Evolutionary conservation across 2,797 vertebrate genomes (phyloP), one percentile per base, ranked within the genome.

Genomic region (Thunnus albacares): DNA sequence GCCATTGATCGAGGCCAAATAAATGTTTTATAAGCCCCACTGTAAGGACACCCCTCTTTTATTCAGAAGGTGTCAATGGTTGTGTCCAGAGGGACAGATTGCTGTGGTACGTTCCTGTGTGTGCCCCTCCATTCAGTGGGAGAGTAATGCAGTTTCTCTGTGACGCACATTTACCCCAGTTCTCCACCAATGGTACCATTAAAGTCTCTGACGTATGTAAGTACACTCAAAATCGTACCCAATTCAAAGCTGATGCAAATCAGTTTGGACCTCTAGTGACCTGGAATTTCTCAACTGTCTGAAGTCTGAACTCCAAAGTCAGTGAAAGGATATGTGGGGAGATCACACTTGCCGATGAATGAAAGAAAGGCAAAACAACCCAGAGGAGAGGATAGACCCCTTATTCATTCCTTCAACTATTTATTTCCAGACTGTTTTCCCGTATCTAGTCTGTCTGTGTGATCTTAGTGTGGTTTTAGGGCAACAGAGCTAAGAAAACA

Each of bases 21-120:
- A 91, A 91, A 95, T 89, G 87, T 89, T 94, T 91, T 90, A 92
- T 85, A 83, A 87, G 88, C 80, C 45, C 43, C 49, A 17, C 75
- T 83, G 79, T 88, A 86, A 85, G 81, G 61, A 82, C 76, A 79
- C 61, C 75, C 65, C 43, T 65, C 71, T 84, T 72, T 81, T 73
- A 80, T 70, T 66, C 71, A 67, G 71, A 57, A 82, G 66, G 88
- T 87, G 90, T 85, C 75, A 60, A 65, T 79, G 69, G 79, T 64
- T 71, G 43, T 52, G 60, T 85, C 79, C 60, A 78, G 59, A 75
- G 78, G 71, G 75, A 80, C 9, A n/a, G 43, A 77, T 43, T 47
- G 79, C 59, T 30, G 49, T 55, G 10, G 13, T 74, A 3, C 43
- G 41, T 52, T 80, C 28, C 51, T 75, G 59, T 53, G 52, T 60